Evolutionary conservation across 2,797 vertebrate genomes (phyloP), one percentile per base, ranked within the genome.

Genomic region (Artibeus jamaicensis): DNA sequence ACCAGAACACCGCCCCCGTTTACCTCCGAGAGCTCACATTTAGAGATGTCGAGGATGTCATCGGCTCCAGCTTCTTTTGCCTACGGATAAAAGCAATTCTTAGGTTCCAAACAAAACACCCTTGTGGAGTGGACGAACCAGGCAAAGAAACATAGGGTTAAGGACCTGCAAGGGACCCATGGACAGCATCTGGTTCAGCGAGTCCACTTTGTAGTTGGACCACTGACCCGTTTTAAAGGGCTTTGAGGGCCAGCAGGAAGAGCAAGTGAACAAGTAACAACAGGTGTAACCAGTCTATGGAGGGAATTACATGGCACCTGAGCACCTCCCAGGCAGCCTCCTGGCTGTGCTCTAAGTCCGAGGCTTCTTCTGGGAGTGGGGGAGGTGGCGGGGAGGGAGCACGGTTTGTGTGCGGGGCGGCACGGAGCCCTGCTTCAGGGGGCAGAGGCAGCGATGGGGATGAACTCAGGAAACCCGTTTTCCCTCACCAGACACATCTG

Each of bases 11-110:
- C 19, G 65, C 2, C 22, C 39, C 37, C 46, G 26, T 65, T 98
- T 97, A 99, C 99, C 99, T 99, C 99, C 48, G 98, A 98, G 65
- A 99, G 99, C 93, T 99, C 99, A 97, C 99, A 99, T 29, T 97
- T 98, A 70, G 99, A 99, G 94, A 99, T 98, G 97, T 99, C 99
- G 89, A 99, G 98, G 96, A 99, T 98, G 94, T 99, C 99, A 97
- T 99, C 99, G 59, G 99, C 99, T 55, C 99, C 99, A 5, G 99
- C 99, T 97, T 99, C 99, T 97, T 99, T 99, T 24, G 99, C 99
- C 99, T 99, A 97, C 86, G 85, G 89, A 92, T 95, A 94, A 97
- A 95, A 67, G 24, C 0, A n/a, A 46, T 67, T 65, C 22, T 44
- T 62, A 44, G 19, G 37, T 82, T 84, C 78, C n/a, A 48, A 88